A percentile compares a stretch with the other conserved stretches of the same genome.
phyloP scores from a whole-genome alignment of 2,888 invertebrate genomes.

The Nephrotoma appendiculata region DNA sequence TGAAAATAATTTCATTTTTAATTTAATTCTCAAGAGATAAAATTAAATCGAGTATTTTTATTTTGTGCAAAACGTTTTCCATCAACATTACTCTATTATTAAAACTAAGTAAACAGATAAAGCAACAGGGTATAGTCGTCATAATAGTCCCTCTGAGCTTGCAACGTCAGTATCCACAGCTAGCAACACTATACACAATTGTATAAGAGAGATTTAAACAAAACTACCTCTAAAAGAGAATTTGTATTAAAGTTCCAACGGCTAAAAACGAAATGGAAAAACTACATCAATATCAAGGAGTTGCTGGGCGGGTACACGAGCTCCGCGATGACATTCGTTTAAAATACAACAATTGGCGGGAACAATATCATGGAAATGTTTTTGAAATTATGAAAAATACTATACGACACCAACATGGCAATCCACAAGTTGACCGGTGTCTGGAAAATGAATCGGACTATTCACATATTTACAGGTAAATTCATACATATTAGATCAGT shows the following conservation, averaged over 20 bases:
- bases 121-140: neutral
- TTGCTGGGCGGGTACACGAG: constrained; percentile 53
- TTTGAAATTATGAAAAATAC: constrained; percentile 33
- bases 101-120: neutral
- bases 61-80: neutral
- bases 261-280: constrained; percentile 45
- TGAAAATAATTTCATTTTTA: neutral
- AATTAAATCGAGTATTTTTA: neutral
- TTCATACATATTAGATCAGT: neutral
- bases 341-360: constrained; percentile 45
- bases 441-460: neutral
- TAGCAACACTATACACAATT: neutral
- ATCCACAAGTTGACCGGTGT: neutral
- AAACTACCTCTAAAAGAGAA: no score
- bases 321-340: constrained; percentile 49
- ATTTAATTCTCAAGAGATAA: neutral
- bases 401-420: neutral
- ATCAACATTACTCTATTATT: neutral
- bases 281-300: constrained; percentile 64
- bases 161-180: neutral
- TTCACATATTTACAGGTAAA: neutral
- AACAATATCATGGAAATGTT: constrained; percentile 41
- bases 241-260: no score
- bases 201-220: no score
- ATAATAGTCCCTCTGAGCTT: neutral